These are phyloP conservation scores for Cheilinus undulatus DNA, from an alignment of 2,113 vertebrate genomes.

Conservation along the genomic window DNA sequence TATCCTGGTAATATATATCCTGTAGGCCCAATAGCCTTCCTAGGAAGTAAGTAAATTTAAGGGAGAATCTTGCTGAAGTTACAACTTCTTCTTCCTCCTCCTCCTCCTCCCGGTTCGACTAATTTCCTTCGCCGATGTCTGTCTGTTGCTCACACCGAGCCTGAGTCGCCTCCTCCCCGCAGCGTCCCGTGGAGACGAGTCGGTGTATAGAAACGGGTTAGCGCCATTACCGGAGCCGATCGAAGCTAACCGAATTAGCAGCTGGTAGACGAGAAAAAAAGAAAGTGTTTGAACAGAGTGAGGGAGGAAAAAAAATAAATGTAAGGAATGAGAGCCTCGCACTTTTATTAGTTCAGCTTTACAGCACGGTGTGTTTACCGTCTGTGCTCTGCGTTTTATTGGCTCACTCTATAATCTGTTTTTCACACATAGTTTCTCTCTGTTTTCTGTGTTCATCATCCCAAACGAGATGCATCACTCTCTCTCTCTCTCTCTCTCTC, in stretches of 20 bases:
- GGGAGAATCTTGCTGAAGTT: too few species aligned
- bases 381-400: slow-evolving; percentile 79
- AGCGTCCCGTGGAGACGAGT: slow-evolving; percentile 72
- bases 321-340: slow-evolving; percentile 74
- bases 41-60: too few species aligned
- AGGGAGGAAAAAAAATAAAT: slow-evolving; percentile 52
- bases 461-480: slow-evolving; percentile 67
- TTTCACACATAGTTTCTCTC: slow-evolving; percentile 62
- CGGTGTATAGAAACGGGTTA: slow-evolving; percentile 78
- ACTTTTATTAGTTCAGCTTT: slow-evolving; percentile 85
- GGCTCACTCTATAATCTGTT: slow-evolving; percentile 80
- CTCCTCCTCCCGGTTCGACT: too few species aligned
- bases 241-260: slow-evolving; percentile 85
- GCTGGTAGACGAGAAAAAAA: slow-evolving; percentile 73
- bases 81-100: too few species aligned
- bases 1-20: too few species aligned
- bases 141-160: slow-evolving; percentile 18
- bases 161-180: slow-evolving; percentile 62
- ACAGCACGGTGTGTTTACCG: slow-evolving; percentile 78
- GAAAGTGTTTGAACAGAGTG: slow-evolving; percentile 75
- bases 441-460: slow-evolving; percentile 69
- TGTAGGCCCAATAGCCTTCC: too few species aligned
- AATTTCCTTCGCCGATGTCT: slow-evolving; percentile 7
- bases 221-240: slow-evolving; percentile 82
- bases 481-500: slow-evolving; percentile 22